Evolutionary conservation across 2,888 invertebrate genomes (phyloP), one percentile per base, ranked within the genome.

Genomic region (Odontocolon sp.): DNA sequence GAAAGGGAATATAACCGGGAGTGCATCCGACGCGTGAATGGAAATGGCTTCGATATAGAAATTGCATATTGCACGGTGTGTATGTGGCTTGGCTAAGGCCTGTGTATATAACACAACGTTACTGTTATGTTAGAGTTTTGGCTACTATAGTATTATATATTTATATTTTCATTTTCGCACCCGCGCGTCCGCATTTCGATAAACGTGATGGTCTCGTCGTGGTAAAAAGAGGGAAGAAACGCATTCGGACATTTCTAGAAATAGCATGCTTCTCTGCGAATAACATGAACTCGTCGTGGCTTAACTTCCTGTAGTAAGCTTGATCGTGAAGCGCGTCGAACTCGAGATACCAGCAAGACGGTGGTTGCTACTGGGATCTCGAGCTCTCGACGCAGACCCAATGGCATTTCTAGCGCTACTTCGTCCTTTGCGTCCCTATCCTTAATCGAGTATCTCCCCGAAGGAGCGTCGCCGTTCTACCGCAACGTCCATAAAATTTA

Each of bases 41-140:
- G 63, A 57, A 77, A 77, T 71, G 63, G 61, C 33, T 77, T 77
- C 61, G 67, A 71, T 77, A 71, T 77, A 77, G 76, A 77, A 77
- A 77, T 71, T 77, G 76, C 76, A 77, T 77, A 71, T 77, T 71
- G 71, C 76, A 77, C 40, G 38, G 71, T 71, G 54, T 45, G 61
- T 47, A 67, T 66, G 50, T 52, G 28, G 70, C 42, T 64, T 23
- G 38, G 42, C 42, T 70, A n/a, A 47, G 31, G 38, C 67, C 40
- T 67, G 33, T 45, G 21, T 31, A 67, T 56, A 56, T 11, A 45
- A 42, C 28, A 26, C n/a, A 52, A 11, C 11, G 47, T 59, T 64
- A 47, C 50, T 11, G 31, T 67, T 63, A 63, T 63, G 50, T 36
- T 50, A 50, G 16, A 45, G 54, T 73, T 67, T 73, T 54, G 45